A percentile compares a stretch with the other conserved stretches of the same genome.
These are phyloP conservation scores for Muscicapa comitata DNA, from an alignment of 2,797 vertebrate genomes.

Conservation along the genomic window DNA sequence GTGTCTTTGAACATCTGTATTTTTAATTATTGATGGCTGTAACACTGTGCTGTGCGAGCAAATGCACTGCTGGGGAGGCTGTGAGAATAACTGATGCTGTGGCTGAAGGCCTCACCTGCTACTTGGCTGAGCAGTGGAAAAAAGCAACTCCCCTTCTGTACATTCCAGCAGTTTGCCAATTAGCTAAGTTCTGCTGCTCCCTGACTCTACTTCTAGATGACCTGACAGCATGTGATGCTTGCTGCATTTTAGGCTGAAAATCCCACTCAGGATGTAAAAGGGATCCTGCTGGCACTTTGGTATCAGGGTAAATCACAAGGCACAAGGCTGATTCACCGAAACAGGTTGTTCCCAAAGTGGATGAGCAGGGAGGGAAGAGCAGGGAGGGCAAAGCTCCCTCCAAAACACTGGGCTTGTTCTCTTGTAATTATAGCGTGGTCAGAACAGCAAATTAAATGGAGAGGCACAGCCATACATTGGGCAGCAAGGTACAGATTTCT, in stretches of 20 bases:
- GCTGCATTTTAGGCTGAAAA: background rate
- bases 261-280: background rate
- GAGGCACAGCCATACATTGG: background rate
- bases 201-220: background rate
- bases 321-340: background rate
- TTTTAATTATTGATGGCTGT: constrained; percentile 39
- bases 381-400: background rate
- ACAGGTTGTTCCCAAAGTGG: background rate
- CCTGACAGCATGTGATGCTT: background rate
- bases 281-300: background rate
- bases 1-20: background rate
- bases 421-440: background rate
- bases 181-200: background rate
- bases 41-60: background rate
- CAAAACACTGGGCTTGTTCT: background rate
- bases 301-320: background rate
- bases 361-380: background rate
- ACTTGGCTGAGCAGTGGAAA: background rate
- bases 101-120: background rate
- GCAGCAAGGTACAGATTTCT: background rate
- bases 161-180: background rate
- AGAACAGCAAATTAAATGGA: background rate
- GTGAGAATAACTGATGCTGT: background rate
- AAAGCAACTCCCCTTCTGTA: background rate
- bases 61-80: background rate